Conservation (phyloP, 2,797 vertebrate genomes). For the Lacerta agilis region DNA sequence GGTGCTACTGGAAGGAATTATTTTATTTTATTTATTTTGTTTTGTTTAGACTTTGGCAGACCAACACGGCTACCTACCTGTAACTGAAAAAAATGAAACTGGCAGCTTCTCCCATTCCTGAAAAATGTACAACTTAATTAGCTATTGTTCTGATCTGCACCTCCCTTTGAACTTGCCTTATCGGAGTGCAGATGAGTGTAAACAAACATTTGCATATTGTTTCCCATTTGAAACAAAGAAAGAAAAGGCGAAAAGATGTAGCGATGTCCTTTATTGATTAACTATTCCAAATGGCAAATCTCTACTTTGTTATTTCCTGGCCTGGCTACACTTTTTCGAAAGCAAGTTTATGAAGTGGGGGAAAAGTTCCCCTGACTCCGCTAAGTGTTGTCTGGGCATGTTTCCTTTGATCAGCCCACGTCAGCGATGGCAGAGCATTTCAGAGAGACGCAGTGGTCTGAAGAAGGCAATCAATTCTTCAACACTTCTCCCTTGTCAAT, state of each 20-base stretch:
- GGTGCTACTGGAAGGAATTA: too few relatives aligned
- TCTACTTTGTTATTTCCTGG: background rate
- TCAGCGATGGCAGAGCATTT: background rate
- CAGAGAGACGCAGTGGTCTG: background rate
- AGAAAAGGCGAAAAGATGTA: background rate
- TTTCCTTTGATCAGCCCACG: conserved; percentile 7
- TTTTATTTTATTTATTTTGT: too few relatives aligned
- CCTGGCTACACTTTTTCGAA: background rate
- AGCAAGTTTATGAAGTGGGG: background rate
- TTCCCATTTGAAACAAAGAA: background rate
- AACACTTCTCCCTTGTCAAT: background rate
- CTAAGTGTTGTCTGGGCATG: conserved; percentile 22
- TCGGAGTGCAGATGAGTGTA: background rate
- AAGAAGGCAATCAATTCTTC: conserved; percentile 20
- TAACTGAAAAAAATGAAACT: background rate
- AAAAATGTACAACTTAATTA: too few relatives aligned
- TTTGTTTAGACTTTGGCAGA: too few relatives aligned
- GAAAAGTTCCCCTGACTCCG: background rate
- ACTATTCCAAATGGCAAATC: background rate
- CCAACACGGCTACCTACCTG: too few relatives aligned
- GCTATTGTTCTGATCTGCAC: background rate
- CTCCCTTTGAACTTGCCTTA: background rate
- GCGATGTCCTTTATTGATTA: background rate
- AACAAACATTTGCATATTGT: background rate
- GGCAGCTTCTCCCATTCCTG: background rate